Evolutionary conservation across 2,888 invertebrate genomes (phyloP), one percentile per base, ranked within the genome.

Genomic region (Perithous albicinctus): DNA sequence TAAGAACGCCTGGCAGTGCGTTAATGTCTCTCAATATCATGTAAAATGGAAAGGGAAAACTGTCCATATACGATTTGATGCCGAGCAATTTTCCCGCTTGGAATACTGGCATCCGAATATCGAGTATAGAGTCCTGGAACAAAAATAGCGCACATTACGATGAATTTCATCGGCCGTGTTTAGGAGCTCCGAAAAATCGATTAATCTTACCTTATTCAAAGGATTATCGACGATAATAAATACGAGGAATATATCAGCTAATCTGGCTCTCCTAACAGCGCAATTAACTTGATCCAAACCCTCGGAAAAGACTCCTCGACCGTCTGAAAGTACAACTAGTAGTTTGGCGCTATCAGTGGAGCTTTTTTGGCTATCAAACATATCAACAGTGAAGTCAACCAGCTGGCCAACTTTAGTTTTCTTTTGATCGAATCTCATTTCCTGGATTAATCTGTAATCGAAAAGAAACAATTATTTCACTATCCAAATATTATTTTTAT

Each of bases 41-140:
- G 93, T 99, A 99, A 94, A 98, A 99, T 0, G 99, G 99, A 93
- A 99, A 99, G 0, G 99, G 99, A 93, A 99, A 99, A 63, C 95
- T 95, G 89, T 99, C 99, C 94, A 99, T 95, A 92, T 99, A 99
- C 0, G 96, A 95, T 86, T 95, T 95, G 87, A 98, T 96, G 61
- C 94, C 94, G 3, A 94, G 90, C 15, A 95, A 89, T 85, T 95
- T 94, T 2, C 94, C 94, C 43, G 93, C 94, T 85, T 94, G 94
- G 90, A 97, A 96, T 15, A 96, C 92, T 0, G 98, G 97, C 87
- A 96, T 95, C 84, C 96, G 95, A 87, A 98, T 97, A 91, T 99
- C 98, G 87, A 97, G 93, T 87, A 99, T 97, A 0, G 99, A 99
- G 93, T 97, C 96, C 96, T 97, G 93, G 1, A 94, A 94, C 66